Conservation (phyloP, 2,888 invertebrate species). For the Brachyptera risi region DNA sequence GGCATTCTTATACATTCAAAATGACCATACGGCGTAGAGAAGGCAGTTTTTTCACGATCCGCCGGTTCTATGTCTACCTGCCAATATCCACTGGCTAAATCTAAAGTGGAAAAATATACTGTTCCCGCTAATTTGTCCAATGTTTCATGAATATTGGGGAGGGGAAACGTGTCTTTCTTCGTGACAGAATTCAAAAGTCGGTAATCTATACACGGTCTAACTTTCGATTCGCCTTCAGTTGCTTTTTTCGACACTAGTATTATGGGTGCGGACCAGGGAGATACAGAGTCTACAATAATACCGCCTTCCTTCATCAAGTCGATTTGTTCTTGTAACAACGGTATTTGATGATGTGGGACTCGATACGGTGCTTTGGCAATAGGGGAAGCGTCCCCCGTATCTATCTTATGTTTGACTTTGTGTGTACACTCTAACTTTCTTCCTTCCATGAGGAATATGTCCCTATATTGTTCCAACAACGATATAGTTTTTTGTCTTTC, state of each 20-base stretch:
- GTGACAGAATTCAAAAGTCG: slow-evolving; percentile 1
- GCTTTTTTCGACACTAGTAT: neutral
- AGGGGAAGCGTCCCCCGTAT: neutral
- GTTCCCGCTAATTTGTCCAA: neutral
- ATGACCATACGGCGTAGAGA: neutral
- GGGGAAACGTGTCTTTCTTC: neutral
- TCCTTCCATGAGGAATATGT: neutral
- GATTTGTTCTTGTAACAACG: neutral
- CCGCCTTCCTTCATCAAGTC: neutral
- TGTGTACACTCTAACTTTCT: neutral
- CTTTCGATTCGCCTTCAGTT: neutral
- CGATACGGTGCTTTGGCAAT: neutral
- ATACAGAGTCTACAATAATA: neutral
- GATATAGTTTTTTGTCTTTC: neutral
- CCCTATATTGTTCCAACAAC: neutral
- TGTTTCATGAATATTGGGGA: neutral
- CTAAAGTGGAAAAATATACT: neutral
- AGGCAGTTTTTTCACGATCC: neutral
- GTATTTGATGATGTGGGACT: neutral
- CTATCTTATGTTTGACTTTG: neutral
- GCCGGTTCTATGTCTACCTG: neutral
- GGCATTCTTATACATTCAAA: neutral
- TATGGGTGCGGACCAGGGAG: neutral
- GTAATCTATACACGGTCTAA: neutral
- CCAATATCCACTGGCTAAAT: neutral